phyloP scores from a whole-genome alignment of 2,888 invertebrate species.

The Sarcophaga variegata region DNA sequence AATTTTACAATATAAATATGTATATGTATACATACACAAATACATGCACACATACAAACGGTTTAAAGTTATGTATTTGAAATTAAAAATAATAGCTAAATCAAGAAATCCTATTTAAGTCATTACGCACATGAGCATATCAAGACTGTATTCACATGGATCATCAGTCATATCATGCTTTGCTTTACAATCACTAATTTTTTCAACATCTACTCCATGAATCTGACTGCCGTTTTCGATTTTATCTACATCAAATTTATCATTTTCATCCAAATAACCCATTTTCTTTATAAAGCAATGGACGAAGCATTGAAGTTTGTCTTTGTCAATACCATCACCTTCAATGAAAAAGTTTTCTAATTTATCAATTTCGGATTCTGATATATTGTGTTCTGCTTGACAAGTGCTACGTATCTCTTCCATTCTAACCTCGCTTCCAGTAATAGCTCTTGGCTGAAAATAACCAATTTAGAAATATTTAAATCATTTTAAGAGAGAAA shows the following conservation, averaged over 20 bases:
- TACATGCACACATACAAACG: no score
- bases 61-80: background rate
- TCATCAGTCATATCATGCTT: conserved; percentile 53
- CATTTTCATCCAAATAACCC: conserved; percentile 37
- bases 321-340: conserved; percentile 13
- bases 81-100: background rate
- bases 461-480: background rate
- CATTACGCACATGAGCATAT: conserved; percentile 30
- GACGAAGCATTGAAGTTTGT: conserved; percentile 48
- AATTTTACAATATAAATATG: no score
- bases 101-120: background rate
- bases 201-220: background rate
- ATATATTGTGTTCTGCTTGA: conserved; percentile 22
- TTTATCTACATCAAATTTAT: conserved; percentile 28
- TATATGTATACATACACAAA: no score
- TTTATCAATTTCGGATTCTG: conserved; percentile 39
- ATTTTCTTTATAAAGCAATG: conserved; percentile 46
- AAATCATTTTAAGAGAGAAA: background rate
- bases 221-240: background rate
- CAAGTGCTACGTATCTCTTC: conserved; percentile 13
- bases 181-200: conserved; percentile 49
- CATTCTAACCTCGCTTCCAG: background rate
- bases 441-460: background rate
- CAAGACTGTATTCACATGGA: conserved; percentile 53
- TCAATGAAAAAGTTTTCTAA: background rate